phyloP scores from a whole-genome alignment of 2,888 invertebrate species.

The Campopleginae sp. region DNA sequence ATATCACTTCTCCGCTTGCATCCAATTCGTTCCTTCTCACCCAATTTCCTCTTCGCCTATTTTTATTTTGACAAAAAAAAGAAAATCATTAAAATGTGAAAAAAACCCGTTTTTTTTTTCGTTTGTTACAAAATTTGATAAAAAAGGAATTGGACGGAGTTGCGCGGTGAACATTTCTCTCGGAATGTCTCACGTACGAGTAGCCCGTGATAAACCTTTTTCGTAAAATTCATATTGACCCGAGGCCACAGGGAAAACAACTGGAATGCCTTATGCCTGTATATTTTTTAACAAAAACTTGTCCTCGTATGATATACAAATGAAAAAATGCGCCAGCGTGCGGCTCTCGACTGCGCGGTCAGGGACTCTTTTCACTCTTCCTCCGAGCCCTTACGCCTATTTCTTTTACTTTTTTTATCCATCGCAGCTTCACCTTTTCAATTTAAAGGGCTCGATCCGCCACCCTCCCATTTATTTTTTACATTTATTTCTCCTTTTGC shows the following conservation, averaged over 20 bases:
- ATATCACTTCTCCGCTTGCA: not conserved
- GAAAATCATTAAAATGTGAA: not conserved
- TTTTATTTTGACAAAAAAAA: not conserved
- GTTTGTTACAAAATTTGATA: not conserved
- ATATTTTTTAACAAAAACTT: not conserved
- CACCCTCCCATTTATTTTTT: constrained; percentile 1
- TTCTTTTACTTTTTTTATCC: not conserved
- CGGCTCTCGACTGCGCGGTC: constrained; percentile 60
- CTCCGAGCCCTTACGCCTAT: not conserved
- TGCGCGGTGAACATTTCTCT: not conserved
- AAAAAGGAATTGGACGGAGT: not conserved
- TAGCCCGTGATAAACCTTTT: not conserved
- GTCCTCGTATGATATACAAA: not conserved
- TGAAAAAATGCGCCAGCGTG: constrained; percentile 23
- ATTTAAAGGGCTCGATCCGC: constrained; percentile 2
- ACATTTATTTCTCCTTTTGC: not conserved
- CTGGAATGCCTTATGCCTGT: not conserved
- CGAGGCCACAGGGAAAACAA: not conserved
- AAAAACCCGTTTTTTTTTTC: not conserved
- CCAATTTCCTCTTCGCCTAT: not conserved
- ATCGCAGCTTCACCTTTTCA: not conserved
- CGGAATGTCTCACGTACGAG: not conserved
- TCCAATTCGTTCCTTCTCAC: not conserved
- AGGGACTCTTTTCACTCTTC: constrained; percentile 46
- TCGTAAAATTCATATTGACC: constrained; percentile 30